Conservation (phyloP, 2,888 invertebrate species). For the Cheilosia urbana region DNA sequence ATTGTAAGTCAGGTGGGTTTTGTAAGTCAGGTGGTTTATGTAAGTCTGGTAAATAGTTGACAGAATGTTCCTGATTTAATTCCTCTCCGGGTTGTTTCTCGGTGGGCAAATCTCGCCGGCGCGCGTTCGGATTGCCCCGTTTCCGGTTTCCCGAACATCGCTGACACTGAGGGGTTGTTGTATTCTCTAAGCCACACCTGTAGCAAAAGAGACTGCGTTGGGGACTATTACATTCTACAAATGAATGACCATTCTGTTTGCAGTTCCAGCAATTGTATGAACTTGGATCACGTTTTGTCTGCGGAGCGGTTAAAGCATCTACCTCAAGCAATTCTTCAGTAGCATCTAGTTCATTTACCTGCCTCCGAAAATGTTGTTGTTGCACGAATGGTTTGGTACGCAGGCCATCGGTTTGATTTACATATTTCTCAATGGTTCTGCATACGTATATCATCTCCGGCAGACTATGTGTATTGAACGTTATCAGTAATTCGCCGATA, state of each 20-base stretch:
- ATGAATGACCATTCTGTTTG: not conserved
- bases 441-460: slow-evolving; percentile 10
- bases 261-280: not conserved
- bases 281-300: fast-evolving
- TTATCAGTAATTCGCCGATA: slow-evolving; percentile 4
- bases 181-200: too few species aligned
- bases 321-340: too few species aligned
- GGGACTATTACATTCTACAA: not conserved
- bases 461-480: not conserved
- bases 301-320: too few species aligned
- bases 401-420: not conserved
- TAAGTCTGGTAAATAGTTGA: too few species aligned
- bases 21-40: fast-evolving
- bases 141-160: not conserved
- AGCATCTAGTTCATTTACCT: not conserved
- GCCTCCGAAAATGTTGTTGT: not conserved
- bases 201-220: too few species aligned
- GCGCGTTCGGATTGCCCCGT: not conserved
- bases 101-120: not conserved
- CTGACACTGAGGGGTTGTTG: not conserved
- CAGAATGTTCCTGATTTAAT: too few species aligned
- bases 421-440: slow-evolving; percentile 1
- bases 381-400: not conserved
- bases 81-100: not conserved
- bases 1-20: too few species aligned